A percentile compares a stretch with the other conserved stretches of the same genome.
Conservation (phyloP, 1,140 invertebrate species). For the Mya arenaria region DNA sequence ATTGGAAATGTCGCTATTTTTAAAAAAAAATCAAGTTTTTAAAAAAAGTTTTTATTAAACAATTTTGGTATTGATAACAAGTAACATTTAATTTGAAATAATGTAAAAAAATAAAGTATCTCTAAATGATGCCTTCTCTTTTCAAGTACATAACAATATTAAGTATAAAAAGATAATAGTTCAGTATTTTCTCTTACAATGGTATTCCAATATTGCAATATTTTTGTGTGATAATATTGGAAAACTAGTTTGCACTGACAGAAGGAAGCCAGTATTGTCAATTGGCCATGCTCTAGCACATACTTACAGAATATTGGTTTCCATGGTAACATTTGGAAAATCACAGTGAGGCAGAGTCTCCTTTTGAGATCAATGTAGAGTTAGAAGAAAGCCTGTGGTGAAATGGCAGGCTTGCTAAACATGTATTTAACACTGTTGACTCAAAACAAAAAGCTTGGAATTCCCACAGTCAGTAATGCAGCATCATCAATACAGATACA, state of each 20-base stretch:
- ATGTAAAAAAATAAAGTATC: no score
- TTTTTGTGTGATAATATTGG: slow-evolving; percentile 42
- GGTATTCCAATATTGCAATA: no score
- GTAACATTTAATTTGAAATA: no score
- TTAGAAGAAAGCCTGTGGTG: slow-evolving; percentile 36
- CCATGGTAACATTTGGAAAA: slow-evolving; percentile 54
- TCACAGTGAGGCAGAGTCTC: slow-evolving; percentile 49
- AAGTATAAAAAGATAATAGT: no score
- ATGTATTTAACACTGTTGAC: slow-evolving; percentile 56
- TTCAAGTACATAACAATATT: no score
- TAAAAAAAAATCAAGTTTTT: no score
- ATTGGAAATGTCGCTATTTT: no score
- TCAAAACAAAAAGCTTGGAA: slow-evolving; percentile 56
- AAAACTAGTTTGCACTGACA: slow-evolving; percentile 47
- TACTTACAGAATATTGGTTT: slow-evolving; percentile 59
- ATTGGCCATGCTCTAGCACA: slow-evolving; percentile 54
- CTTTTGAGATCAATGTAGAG: slow-evolving; percentile 51
- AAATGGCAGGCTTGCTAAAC: slow-evolving; percentile 57
- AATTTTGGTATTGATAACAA: no score
- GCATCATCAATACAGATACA: slow-evolving; percentile 45
- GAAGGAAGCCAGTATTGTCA: slow-evolving; percentile 32
- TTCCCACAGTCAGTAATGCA: slow-evolving; percentile 46
- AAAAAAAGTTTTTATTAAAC: no score
- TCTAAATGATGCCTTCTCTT: no score
- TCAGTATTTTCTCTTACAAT: no score